Evolutionary conservation across 2,113 vertebrate species (phyloP), one percentile per base, ranked within the genome.

Genomic region (Sturnus vulgaris): DNA sequence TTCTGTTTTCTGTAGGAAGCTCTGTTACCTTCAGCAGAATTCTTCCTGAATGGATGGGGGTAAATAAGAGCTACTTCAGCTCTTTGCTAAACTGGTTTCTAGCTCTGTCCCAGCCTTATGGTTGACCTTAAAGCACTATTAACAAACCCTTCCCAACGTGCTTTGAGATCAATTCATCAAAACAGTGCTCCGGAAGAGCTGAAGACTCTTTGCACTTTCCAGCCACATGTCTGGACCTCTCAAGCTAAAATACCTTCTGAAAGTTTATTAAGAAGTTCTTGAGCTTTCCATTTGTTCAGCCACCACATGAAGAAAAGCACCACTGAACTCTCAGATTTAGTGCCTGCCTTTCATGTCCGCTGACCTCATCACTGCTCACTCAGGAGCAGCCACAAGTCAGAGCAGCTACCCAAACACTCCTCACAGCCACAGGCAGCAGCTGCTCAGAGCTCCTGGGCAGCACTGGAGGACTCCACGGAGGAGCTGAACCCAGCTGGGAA

Each of bases 191-290:
- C 0, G 2, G 49, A 59, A 68, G 78, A 57, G 49, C 1, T 76
- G 71, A 53, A 88, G 65, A 30, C 53, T 64, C 72, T 47, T 65
- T 61, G 44, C 31, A 11, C 22, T 95, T 81, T 35, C 40, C 86
- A 93, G 77, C 53, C 83, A 11, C 77, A 66, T 37, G 80, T 68
- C 92, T 89, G 57, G 57, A 79, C 92, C 78, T 92, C 81, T 87
- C 0, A 0, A 79, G 61, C 50, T 89, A 35, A 72, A 93, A 85
- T 1, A 27, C 25, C 44, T 87, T 84, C 71, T 33, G 24, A 30
- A 89, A 57, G 47, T 61, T 86, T 6, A 82, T 85, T 85, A 76
- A 91, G 84, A 79, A 49, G 23, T 50, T 65, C 66, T 79, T 30
- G 57, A 85, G 81, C 46, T 60, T 84, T 78, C 33, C 42, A 35